These are phyloP conservation scores for Gambusia holbrooki DNA, from an alignment of 2,113 vertebrate genomes.

Conservation along the genomic window DNA sequence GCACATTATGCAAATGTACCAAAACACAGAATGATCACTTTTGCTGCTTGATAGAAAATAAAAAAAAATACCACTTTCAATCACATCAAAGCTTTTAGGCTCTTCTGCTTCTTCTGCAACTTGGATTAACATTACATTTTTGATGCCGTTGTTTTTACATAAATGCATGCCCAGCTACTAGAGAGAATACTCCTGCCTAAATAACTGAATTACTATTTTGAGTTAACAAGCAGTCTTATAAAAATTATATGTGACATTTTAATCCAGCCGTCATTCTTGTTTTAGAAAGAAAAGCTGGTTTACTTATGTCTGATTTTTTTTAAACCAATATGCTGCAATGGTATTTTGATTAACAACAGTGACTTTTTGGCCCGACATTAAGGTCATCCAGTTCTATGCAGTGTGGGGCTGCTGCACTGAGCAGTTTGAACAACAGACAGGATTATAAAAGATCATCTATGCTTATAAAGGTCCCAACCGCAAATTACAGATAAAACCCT, in stretches of 20 bases:
- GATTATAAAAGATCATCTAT: constrained; percentile 65
- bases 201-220: no score
- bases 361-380: constrained; percentile 26
- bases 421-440: constrained; percentile 41
- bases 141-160: neutral
- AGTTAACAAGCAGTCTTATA: no score
- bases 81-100: neutral
- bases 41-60: neutral
- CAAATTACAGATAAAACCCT: constrained; percentile 61
- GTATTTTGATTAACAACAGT: constrained; percentile 1
- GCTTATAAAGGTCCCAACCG: constrained; percentile 65
- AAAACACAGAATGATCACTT: neutral
- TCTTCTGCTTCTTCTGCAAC: neutral
- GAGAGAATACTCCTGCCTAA: no score
- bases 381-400: constrained; percentile 34
- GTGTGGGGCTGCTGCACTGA: constrained; percentile 21
- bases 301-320: no score
- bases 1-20: neutral
- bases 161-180: neutral
- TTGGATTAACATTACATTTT: neutral
- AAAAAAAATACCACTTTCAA: neutral
- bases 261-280: no score
- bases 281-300: no score
- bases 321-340: constrained; percentile 2
- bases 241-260: no score